phyloP scores from a whole-genome alignment of 2,797 vertebrate species.

The Rhynchotus rufescens region DNA sequence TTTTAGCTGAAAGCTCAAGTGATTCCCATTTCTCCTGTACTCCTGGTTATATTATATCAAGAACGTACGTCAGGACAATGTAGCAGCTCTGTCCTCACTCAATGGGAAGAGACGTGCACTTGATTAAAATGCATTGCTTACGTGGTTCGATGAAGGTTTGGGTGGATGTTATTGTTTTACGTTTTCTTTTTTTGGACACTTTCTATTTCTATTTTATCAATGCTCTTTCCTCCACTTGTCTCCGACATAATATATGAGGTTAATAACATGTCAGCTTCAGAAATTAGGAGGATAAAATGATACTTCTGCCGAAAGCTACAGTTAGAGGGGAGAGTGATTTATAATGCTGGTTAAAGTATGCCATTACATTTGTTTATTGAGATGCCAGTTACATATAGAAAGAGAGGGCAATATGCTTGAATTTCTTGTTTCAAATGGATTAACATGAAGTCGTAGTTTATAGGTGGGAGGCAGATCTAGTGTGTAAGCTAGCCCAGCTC shows the following conservation, averaged over 20 bases:
- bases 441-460: neutral
- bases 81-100: constrained; percentile 23
- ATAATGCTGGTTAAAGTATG: constrained; percentile 32
- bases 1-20: constrained; percentile 5
- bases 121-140: constrained; percentile 71
- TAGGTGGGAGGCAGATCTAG: neutral
- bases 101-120: constrained; percentile 42
- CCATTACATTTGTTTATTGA: constrained; percentile 47
- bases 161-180: constrained; percentile 39
- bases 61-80: too few species aligned
- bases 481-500: neutral
- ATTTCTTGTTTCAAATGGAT: constrained; percentile 25
- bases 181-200: constrained; percentile 40
- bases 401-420: neutral
- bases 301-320: constrained; percentile 22
- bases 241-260: constrained; percentile 36
- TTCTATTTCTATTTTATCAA: constrained; percentile 57
- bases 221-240: constrained; percentile 39
- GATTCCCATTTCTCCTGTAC: constrained; percentile 18
- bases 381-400: neutral
- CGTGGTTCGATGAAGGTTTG: constrained; percentile 58
- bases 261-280: constrained; percentile 49
- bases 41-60: neutral
- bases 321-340: constrained; percentile 27
- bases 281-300: constrained; percentile 38